phyloP scores from a whole-genome alignment of 1,140 invertebrate genomes.

The Pachypeltis micranthus region DNA sequence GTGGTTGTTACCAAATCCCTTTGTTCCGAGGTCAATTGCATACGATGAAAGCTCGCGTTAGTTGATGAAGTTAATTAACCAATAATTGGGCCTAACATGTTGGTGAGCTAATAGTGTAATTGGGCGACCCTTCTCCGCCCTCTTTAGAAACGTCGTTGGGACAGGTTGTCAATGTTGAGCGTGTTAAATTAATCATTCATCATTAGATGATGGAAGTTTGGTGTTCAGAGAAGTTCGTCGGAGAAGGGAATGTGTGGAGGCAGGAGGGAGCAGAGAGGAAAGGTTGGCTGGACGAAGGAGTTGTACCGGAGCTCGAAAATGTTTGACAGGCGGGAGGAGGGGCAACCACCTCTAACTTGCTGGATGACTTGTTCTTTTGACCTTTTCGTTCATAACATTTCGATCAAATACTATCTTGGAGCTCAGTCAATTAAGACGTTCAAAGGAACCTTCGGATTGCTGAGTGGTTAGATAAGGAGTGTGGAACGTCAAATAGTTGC shows the following conservation, averaged over 20 bases:
- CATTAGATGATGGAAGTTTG: conserved; percentile 9
- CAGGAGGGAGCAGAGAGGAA: neutral
- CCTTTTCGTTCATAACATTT: neutral
- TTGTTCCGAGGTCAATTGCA: neutral
- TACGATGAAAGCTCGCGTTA: neutral
- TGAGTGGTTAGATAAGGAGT: no score
- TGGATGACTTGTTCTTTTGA: neutral
- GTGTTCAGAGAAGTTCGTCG: neutral
- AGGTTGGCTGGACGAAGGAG: no score
- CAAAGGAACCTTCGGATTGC: no score
- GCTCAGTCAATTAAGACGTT: no score
- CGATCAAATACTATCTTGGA: conserved; percentile 1
- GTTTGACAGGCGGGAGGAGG: neutral
- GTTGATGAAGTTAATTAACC: conserved; percentile 1
- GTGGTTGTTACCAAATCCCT: neutral
- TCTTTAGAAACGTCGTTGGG: neutral
- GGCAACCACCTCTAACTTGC: neutral
- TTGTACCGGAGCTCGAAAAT: neutral
- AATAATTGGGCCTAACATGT: neutral
- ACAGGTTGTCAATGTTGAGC: conserved; percentile 1
- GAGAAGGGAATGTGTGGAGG: neutral
- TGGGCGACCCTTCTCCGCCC: neutral
- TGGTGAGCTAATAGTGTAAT: conserved; percentile 5
- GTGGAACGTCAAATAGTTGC: no score
- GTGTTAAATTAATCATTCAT: conserved; percentile 7